These are phyloP conservation scores for Eupleurogrammus muticus DNA, from an alignment of 2,797 vertebrate genomes.

Conservation along the genomic window DNA sequence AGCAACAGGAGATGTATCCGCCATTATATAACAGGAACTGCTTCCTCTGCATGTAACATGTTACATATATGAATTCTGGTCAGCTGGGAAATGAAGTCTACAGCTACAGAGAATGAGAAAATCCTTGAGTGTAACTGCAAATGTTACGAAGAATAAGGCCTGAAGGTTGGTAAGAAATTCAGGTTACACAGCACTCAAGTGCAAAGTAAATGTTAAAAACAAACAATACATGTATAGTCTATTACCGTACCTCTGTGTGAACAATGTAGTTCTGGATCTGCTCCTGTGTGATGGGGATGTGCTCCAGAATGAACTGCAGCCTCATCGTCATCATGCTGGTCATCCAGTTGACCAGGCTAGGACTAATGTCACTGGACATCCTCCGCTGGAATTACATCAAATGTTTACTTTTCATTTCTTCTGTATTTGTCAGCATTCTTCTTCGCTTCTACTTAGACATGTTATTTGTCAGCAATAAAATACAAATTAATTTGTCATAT, in stretches of 20 bases:
- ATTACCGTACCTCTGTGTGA: conserved; percentile 62
- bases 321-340: conserved; percentile 95
- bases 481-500: not conserved
- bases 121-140: not conserved
- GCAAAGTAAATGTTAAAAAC: not conserved
- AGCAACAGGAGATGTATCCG: conserved; percentile 57
- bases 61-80: conserved; percentile 54
- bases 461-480: too few relatives aligned
- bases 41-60: conserved; percentile 9
- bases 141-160: not conserved
- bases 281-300: conserved; percentile 90
- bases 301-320: conserved; percentile 92
- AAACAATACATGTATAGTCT: not conserved
- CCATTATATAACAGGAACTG: conserved; percentile 39
- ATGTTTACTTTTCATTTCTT: not conserved
- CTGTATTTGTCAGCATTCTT: not conserved
- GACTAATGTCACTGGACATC: conserved; percentile 93
- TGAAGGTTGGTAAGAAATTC: not conserved
- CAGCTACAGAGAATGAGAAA: not conserved
- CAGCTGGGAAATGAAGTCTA: not conserved
- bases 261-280: conserved; percentile 88
- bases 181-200: not conserved
- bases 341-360: conserved; percentile 94
- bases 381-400: conserved; percentile 81
- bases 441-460: too few relatives aligned